phyloP scores from a whole-genome alignment of 2,113 vertebrate species.

The Paramisgurnus dabryanus region DNA sequence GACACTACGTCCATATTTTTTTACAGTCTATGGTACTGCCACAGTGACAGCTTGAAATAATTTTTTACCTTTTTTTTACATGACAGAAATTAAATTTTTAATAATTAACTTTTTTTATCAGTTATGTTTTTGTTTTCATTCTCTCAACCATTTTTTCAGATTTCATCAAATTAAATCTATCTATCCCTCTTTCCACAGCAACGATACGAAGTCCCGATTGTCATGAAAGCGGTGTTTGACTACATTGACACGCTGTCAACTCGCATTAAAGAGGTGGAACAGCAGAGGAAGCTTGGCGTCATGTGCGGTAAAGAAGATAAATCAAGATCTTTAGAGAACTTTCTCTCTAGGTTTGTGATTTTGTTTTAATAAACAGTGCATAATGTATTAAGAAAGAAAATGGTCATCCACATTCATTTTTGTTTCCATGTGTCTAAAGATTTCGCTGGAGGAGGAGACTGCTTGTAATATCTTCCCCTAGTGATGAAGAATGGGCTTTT shows the following conservation, averaged over 20 bases:
- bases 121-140: not conserved
- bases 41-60: no score
- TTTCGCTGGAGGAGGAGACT: slow-evolving; percentile 88
- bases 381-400: not conserved
- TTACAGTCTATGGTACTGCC: no score
- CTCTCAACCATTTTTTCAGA: not conserved
- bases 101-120: not conserved
- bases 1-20: no score
- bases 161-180: not conserved
- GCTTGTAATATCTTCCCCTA: slow-evolving; percentile 84
- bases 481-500: slow-evolving; percentile 87
- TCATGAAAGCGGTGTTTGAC: slow-evolving; percentile 88
- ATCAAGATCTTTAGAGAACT: slow-evolving; percentile 84
- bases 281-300: slow-evolving; percentile 82
- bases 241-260: slow-evolving; percentile 86
- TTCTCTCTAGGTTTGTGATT: slow-evolving; percentile 81
- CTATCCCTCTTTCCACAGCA: slow-evolving; percentile 71
- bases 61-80: no score
- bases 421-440: slow-evolving; percentile 61
- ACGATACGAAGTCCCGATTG: slow-evolving; percentile 89
- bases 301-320: slow-evolving; percentile 85
- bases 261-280: slow-evolving; percentile 88
- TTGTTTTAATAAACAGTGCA: not conserved
- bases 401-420: not conserved
- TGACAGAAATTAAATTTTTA: no score